Percentiles rank a stretch among this genome's conserved stretches.
Conservation (phyloP, 2,113 vertebrate species). For the Perognathus longimembris region DNA sequence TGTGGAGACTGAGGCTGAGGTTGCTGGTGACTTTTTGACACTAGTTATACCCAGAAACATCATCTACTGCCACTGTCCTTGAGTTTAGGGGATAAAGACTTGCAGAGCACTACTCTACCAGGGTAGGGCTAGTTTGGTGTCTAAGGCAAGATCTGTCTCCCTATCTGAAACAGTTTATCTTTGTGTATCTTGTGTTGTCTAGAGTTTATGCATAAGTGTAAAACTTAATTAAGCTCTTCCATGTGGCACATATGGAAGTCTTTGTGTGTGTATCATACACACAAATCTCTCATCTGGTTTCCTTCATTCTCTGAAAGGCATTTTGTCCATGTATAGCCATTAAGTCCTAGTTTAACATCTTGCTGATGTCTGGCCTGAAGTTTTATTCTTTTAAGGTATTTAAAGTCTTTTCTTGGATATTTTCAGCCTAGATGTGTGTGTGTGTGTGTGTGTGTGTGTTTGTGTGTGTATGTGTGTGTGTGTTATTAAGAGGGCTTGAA, state of each 20-base stretch:
- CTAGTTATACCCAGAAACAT: no score
- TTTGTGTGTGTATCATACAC: no score
- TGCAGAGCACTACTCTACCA: no score
- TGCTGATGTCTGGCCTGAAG: not conserved
- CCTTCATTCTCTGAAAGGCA: not conserved
- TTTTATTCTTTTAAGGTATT: not conserved
- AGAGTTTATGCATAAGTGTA: no score
- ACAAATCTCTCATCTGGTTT: not conserved
- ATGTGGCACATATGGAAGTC: no score
- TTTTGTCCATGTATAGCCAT: not conserved
- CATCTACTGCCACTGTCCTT: no score
- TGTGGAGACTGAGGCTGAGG: not conserved
- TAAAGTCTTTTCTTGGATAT: not conserved
- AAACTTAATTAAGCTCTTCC: no score
- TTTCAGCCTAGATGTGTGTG: no score
- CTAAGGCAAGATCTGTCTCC: not conserved
- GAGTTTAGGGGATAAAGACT: no score
- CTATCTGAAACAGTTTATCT: not conserved
- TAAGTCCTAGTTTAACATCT: not conserved
- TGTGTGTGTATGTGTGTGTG: no score
- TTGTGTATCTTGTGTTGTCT: not conserved
- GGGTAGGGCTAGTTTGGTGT: fast-evolving
- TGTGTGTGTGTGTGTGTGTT: no score
- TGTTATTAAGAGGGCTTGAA: no score
- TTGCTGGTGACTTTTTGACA: not conserved